Evolutionary conservation across 2,797 vertebrate genomes (phyloP), one percentile per base, ranked within the genome.

Genomic region (Natrix natrix): DNA sequence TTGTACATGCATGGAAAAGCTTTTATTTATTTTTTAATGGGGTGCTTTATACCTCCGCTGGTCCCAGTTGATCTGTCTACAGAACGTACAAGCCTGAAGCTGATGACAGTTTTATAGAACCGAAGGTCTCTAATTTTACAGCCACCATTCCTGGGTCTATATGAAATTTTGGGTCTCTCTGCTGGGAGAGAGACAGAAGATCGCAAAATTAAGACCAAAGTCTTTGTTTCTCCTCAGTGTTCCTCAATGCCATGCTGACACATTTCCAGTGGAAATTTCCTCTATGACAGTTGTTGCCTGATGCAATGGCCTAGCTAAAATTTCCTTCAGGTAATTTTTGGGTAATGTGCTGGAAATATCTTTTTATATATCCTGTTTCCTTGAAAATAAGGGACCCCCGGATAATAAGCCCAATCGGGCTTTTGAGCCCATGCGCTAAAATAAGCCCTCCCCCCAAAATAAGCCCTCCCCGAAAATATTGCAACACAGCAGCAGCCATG

Each of bases 101-200:
- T 55, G 0, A 0, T 59, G 94, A 87, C 55, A 91, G 2, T 55
- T 96, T 94, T 91, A 94, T 8, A 0, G 93, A 91, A 60, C 88
- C 43, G 88, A 83, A 8, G 92, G 91, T 94, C 63, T 10, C 66
- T 95, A 0, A 0, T 93, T 96, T 95, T 92, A 32, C 87, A 94
- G 92, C 0, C 89, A 66, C 95, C 92, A 96, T 96, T 96, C 96
- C 93, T 89, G 87, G 78, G 16, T 94, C 94, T 95, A 87, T 94
- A 91, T 8, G 48, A 96, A 87, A 95, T 96, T 95, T 96, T 91
- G 91, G 94, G 66, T 86, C 94, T 96, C 95, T 96, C 94, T 95
- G 93, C 93, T 95, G 93, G 59, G 94, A 94, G 93, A 16, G 92
- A 86, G 94, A 17, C 93, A 89, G 54, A 91, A 91, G 93, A 95